A percentile compares a stretch with the other conserved stretches of the same genome.
Conservation (phyloP, 1,140 invertebrate species). For the Radopholus similis region DNA sequence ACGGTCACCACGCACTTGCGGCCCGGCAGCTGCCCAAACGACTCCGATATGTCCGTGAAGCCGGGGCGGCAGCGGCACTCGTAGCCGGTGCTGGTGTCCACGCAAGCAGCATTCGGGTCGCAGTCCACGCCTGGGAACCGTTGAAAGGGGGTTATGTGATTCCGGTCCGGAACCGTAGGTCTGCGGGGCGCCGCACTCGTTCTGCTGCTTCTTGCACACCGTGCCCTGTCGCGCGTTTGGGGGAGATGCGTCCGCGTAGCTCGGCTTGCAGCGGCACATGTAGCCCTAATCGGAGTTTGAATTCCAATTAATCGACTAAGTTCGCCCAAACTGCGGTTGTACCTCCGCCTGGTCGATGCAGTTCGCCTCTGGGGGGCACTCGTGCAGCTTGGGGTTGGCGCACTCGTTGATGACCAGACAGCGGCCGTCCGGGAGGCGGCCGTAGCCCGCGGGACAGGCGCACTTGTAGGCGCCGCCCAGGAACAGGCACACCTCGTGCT, state of each 20-base stretch:
- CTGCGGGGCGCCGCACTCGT: conserved; percentile 9
- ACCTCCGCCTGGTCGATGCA: conserved; percentile 47
- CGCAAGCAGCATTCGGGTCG: conserved; percentile 53
- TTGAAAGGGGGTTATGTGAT: no score
- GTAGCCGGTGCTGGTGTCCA: conserved; percentile 52
- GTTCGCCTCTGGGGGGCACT: conserved; percentile 51
- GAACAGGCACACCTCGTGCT: conserved; percentile 57
- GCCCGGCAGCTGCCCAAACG: conserved; percentile 51
- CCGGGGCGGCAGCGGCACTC: conserved; percentile 54
- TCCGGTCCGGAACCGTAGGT: not conserved
- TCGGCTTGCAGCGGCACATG: conserved; percentile 51
- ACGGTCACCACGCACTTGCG: conserved; percentile 67
- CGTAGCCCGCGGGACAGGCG: conserved; percentile 50
- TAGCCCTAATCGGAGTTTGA: conserved; percentile 43
- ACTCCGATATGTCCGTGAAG: conserved; percentile 57
- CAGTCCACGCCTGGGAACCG: conserved; percentile 47
- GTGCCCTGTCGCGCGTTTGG: conserved; percentile 30
- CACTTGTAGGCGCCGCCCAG: conserved; percentile 55
- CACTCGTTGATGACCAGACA: conserved; percentile 60
- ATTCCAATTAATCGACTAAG: not conserved
- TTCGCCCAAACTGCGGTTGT: not conserved
- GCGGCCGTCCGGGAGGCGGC: conserved; percentile 56
- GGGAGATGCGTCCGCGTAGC: conserved; percentile 54
- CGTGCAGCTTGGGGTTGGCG: conserved; percentile 43
- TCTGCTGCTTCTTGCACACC: conserved; percentile 8